These are phyloP conservation scores for Euura lappo DNA, from an alignment of 1,140 invertebrate species.

Conservation along the genomic window DNA sequence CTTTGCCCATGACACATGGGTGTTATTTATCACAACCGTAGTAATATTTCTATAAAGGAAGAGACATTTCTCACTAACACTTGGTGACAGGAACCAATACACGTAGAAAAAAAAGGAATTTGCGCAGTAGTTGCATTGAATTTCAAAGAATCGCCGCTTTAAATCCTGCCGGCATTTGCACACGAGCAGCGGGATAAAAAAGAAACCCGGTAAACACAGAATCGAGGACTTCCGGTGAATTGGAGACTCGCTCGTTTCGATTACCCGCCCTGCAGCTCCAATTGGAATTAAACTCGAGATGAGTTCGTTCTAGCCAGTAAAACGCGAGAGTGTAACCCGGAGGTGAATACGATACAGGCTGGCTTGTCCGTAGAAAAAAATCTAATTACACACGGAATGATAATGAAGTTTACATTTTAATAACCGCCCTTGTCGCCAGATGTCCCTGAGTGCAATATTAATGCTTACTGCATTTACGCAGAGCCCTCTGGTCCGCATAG, in stretches of 20 bases:
- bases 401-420: slow-evolving; percentile 48
- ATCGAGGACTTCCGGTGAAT: slow-evolving; percentile 4
- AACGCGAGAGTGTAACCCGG: too few relatives aligned
- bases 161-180: not conserved
- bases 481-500: not conserved
- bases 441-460: slow-evolving; percentile 43
- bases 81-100: not conserved
- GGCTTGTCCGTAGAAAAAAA: slow-evolving; percentile 21
- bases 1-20: not conserved
- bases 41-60: not conserved
- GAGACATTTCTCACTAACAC: not conserved
- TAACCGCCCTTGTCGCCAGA: slow-evolving; percentile 41
- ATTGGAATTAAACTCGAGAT: slow-evolving; percentile 5
- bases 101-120: not conserved
- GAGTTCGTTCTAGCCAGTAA: not conserved
- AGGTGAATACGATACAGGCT: too few relatives aligned
- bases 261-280: not conserved
- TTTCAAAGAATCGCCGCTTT: slow-evolving; percentile 12
- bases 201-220: not conserved
- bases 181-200: not conserved
- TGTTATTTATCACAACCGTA: not conserved
- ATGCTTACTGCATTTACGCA: slow-evolving; percentile 30
- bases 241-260: slow-evolving; percentile 4
- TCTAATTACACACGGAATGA: slow-evolving; percentile 42
- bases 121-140: not conserved